Evolutionary conservation across 92 coral and sea anemone genomes (phyloP), one percentile per base, ranked within the genome.

Genomic region (Bergia puertoricense): DNA sequence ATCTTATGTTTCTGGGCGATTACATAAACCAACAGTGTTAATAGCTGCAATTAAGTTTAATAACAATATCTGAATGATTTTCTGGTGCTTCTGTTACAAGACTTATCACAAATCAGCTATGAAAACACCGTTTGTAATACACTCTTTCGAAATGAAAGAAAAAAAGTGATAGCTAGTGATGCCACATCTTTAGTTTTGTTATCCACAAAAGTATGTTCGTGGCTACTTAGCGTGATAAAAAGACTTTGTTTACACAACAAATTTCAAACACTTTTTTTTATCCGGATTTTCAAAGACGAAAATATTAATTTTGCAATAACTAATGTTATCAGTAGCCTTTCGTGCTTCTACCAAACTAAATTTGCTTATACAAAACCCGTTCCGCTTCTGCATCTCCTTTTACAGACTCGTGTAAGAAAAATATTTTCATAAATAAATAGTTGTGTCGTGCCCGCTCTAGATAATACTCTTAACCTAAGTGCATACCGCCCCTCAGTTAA

Each of bases 391-490:
- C 16, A 40, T 41, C 18, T 76, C 48, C 9, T 40, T 76, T 20
- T 42, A 18, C 8, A 43, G 54, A 8, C 80, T 42, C 50, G 22
- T 18, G 8, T 76, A 22, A 40, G 23, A 43, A 15, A 72, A 72
- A 76, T 16, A 45, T 76, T 76, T 20, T 76, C 54, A 40, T 76
- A 40, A 76, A 41, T n/a, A 76, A 11, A 76, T n/a, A 74, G 48
- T 76, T 76, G 69, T 23, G 69, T 22, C 20, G 79, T 2, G 54
- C 66, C 75, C 37, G 71, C 30, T 40, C 40, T 67, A 43, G 45
- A 45, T 62, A 82, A 68, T 7, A 76, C 86, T 40, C 86, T 82
- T 80, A 80, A 56, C 59, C 43, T 65, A 59, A 82, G 86, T 41
- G 44, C 54, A n/a, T 14, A 62, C 57, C 86, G 57, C 39, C 76